phyloP scores from a whole-genome alignment of 2,113 vertebrate genomes.

The Zootoca vivipara region DNA sequence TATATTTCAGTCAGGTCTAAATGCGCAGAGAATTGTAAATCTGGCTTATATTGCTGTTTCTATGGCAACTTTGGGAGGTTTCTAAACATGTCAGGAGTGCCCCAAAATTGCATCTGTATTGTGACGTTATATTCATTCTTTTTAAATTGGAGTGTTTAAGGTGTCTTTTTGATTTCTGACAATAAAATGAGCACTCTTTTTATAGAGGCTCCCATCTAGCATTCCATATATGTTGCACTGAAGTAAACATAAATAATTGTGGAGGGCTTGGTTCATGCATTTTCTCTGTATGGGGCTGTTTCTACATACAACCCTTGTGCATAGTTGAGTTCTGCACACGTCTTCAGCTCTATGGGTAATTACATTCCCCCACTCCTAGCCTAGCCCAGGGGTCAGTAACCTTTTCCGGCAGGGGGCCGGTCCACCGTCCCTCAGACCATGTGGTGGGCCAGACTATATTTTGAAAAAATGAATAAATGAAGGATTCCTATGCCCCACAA shows the following conservation, averaged over 20 bases:
- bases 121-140: constrained; percentile 41
- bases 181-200: background rate
- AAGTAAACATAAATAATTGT: background rate
- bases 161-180: background rate
- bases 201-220: background rate
- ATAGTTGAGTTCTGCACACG: background rate
- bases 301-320: background rate
- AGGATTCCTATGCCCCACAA: no score
- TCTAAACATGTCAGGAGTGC: constrained; percentile 44
- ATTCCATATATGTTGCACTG: background rate
- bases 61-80: constrained; percentile 66
- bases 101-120: constrained; percentile 41
- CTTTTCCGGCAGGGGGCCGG: no score
- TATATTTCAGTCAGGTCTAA: constrained; percentile 29
- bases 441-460: no score
- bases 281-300: background rate
- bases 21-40: constrained; percentile 54
- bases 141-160: constrained; percentile 17
- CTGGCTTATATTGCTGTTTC: constrained; percentile 60
- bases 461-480: no score
- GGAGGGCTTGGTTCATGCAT: background rate
- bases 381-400: no score
- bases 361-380: background rate
- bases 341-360: background rate
- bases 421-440: no score